Percentiles rank a stretch among this genome's conserved stretches.
phyloP scores from a whole-genome alignment of 1,140 invertebrate genomes.

The Eufriesea mexicana region DNA sequence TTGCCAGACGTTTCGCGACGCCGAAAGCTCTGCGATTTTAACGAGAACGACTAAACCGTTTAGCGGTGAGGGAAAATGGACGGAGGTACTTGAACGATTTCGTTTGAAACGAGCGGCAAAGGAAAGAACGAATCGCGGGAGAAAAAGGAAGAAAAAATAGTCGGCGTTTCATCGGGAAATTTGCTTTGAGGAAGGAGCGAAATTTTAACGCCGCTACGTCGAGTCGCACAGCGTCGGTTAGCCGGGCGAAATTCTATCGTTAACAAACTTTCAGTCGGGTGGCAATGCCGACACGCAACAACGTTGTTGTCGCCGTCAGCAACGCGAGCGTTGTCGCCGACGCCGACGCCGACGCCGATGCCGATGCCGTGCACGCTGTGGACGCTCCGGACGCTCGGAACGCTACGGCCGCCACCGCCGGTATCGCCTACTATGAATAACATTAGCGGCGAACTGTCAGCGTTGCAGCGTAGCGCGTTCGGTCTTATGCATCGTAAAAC shows the following conservation, averaged over 20 bases:
- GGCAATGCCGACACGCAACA: background rate
- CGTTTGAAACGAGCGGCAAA: background rate
- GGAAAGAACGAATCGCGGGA: background rate
- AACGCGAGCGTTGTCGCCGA: too few relatives aligned
- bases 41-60: background rate
- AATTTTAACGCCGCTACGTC: background rate
- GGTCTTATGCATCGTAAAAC: conserved; percentile 23
- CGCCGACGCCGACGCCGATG: too few relatives aligned
- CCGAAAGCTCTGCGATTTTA: background rate
- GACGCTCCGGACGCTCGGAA: background rate
- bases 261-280: conserved; percentile 8
- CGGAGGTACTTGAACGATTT: background rate
- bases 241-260: conserved; percentile 2
- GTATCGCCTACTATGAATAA: conserved; percentile 26
- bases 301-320: too few relatives aligned
- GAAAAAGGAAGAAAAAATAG: background rate
- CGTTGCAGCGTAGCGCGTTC: background rate
- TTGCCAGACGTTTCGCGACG: background rate
- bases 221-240: background rate
- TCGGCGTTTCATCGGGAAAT: background rate
- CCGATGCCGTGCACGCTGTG: too few relatives aligned
- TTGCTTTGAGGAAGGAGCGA: background rate
- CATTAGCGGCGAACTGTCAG: conserved; percentile 26
- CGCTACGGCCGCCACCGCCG: background rate
- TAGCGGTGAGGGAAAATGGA: background rate